Evolutionary conservation across 2,113 vertebrate species (phyloP).

Genomic region (Festucalex cinctus): DNA sequence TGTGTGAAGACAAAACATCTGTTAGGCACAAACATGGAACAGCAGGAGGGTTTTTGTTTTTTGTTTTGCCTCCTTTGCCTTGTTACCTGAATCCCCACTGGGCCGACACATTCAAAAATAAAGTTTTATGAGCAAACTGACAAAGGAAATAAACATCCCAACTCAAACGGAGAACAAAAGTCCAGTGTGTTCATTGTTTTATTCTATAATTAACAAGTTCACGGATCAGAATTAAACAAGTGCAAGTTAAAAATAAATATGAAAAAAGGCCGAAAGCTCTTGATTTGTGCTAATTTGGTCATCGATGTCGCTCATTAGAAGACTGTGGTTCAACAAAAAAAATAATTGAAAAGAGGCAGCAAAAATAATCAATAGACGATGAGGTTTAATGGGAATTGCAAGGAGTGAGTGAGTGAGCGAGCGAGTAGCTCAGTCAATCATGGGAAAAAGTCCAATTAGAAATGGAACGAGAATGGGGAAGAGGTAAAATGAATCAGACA

Average conservation of each 20-base stretch:
- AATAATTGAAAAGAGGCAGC: background rate
- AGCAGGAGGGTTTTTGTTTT: background rate
- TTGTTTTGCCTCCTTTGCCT: constrained; percentile 10
- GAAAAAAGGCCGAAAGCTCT: background rate
- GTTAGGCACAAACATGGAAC: constrained; percentile 36
- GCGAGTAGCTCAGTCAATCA: constrained; percentile 56
- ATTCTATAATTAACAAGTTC: background rate
- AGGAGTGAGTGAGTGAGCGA: constrained; percentile 22
- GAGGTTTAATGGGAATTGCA: constrained; percentile 42
- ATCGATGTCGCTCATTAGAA: background rate
- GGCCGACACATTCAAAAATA: constrained; percentile 19
- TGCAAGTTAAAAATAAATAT: constrained; percentile 1
- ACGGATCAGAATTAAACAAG: constrained; percentile 5
- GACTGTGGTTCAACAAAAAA: background rate
- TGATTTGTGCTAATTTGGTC: background rate
- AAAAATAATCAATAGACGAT: constrained; percentile 51
- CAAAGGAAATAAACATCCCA: background rate
- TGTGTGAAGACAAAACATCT: constrained; percentile 61
- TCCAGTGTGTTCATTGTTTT: background rate
- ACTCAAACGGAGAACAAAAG: background rate
- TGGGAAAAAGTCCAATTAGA: constrained; percentile 67
- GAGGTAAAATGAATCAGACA: constrained; percentile 56
- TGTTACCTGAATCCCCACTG: constrained; percentile 39
- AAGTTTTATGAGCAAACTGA: background rate
- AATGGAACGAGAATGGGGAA: constrained; percentile 37